Conservation (phyloP, 2,888 invertebrate species). For the Drosophila mulleri region DNA sequence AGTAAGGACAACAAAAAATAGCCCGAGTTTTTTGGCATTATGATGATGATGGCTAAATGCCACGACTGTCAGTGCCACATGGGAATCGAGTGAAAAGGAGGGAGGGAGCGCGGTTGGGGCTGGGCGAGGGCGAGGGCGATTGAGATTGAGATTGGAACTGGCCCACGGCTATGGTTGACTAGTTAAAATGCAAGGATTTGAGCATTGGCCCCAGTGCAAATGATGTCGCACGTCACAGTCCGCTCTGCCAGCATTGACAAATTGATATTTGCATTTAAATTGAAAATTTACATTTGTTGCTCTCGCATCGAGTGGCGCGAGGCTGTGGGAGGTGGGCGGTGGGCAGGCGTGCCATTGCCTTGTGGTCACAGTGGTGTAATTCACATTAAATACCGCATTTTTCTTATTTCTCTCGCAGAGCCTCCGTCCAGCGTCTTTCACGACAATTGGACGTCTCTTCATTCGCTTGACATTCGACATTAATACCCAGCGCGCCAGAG, state of each 20-base stretch:
- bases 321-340: background rate
- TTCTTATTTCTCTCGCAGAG: conserved; percentile 64
- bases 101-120: background rate
- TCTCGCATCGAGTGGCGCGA: conserved; percentile 55
- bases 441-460: conserved; percentile 69
- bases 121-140: conserved; percentile 14
- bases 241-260: conserved; percentile 81
- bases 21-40: conserved; percentile 59
- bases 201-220: conserved; percentile 33
- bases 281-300: conserved; percentile 85
- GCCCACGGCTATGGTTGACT: conserved; percentile 75
- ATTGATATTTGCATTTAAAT: conserved; percentile 86
- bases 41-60: conserved; percentile 81
- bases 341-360: background rate
- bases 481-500: conserved; percentile 57
- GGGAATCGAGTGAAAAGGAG: conserved; percentile 59
- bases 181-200: conserved; percentile 79
- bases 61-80: conserved; percentile 74
- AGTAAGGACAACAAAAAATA: conserved; percentile 27
- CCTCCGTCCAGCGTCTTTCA: background rate
- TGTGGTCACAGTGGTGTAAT: conserved; percentile 85
- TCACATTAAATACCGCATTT: conserved; percentile 84
- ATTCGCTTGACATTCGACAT: conserved; percentile 80
- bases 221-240: conserved; percentile 45
- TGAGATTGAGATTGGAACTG: conserved; percentile 49